Evolutionary conservation across 2,113 vertebrate genomes (phyloP), one percentile per base, ranked within the genome.

Genomic region (Acrocephalus arundinaceus): DNA sequence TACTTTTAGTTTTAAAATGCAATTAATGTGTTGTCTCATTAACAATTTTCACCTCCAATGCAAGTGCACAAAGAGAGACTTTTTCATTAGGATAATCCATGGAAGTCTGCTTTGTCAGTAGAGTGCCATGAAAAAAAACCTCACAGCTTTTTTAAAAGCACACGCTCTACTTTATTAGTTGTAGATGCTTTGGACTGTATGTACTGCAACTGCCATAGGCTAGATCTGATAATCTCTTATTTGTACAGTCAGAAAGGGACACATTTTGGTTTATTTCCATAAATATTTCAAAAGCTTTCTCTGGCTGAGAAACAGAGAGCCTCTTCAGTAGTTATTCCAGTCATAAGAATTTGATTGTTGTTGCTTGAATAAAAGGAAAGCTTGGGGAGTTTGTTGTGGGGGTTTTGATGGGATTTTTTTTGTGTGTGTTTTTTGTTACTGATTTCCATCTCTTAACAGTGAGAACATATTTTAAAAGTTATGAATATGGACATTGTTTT

Each of bases 401-500:
- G 6, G 23, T 45, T 62, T 86, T 59, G 35, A 63, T 68, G 49
- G 33, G 58, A 18, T n/a, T 35, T 77, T 62, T 62, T 48, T 49
- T 21, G 9, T 22, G 25, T 45, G n/a, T 63, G 14, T 14, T 87
- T 65, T 74, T 92, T 84, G 51, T 65, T 81, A 96, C 84, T 57
- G 77, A 96, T 93, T 97, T 97, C 92, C 92, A 94, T 91, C 76
- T 97, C 39, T 86, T 96, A 97, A 97, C 84, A 97, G 90, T 85
- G 94, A 97, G 95, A 98, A 95, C 54, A 1, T 97, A 96, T 94
- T 96, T 97, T 93, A 86, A 92, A 75, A 71, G 6, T 94, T 74
- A 97, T 97, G 96, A 98, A 98, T 98, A 98, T 96, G 97, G 97
- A 96, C 85, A n/a, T 15, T 41, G 43, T 90, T 97, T 98, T 97